Evolutionary conservation across 2,888 invertebrate genomes (phyloP), one percentile per base, ranked within the genome.

Genomic region (Hartigia nigra): DNA sequence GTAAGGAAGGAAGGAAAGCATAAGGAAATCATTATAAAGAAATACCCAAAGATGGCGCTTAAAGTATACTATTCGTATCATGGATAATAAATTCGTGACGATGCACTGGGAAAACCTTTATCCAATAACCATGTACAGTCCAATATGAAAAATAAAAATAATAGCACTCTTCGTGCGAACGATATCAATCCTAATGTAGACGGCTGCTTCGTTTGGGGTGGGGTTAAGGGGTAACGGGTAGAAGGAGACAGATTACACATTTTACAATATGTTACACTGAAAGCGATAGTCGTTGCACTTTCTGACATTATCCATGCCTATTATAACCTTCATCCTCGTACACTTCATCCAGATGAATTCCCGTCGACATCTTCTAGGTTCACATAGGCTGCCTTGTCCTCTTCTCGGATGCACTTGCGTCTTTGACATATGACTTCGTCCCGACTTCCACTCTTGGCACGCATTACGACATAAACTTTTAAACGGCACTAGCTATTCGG

Each of bases 201-300:
- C 14, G 39, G 14, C 39, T 5, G 39, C 5, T 39, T 39, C 39
- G 39, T 5, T 55, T 14, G 14, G 39, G 39, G 23, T 55, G 39
- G 39, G 39, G 14, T 55, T 23, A 55, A 55, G 39, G 39, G 39
- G 23, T 55, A 55, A 23, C 23, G 23, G 39, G 9, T 55, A 55
- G 14, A 55, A 9, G 36, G 75, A 74, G 34, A 31, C 31, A 74
- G 75, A 74, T 74, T 74, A 76, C 77, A 75, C 74, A 75, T 82
- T 83, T 82, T 81, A 81, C 87, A 89, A 88, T 88, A 89, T 88
- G 85, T 90, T 90, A 90, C 90, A 90, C 86, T 86, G 87, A 90
- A 90, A 90, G 90, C 90, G 89, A 89, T 88, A 88, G 86, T 89
- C 89, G 88, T 89, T 88, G 87, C 87, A 87, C 84, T 87, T 87